These are phyloP conservation scores for Pangasianodon gigas DNA, from an alignment of 2,113 vertebrate species.

Conservation along the genomic window DNA sequence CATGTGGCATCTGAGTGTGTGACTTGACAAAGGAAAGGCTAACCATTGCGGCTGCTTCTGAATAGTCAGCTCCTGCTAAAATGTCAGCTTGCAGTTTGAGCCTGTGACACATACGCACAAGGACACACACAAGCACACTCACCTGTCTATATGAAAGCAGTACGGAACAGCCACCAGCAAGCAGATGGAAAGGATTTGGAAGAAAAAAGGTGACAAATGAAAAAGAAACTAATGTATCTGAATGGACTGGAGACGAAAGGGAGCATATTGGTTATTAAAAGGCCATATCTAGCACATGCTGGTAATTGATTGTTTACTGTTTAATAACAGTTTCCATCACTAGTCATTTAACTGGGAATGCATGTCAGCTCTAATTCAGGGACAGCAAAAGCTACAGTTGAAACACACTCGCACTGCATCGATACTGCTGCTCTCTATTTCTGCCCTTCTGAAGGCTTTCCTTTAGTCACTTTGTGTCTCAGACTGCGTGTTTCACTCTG, in stretches of 20 bases:
- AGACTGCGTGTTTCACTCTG: not conserved
- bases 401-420: not conserved
- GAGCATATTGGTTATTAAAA: not conserved
- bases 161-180: not conserved
- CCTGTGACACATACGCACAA: not conserved
- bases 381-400: not conserved
- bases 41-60: conserved; percentile 5
- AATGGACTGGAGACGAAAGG: not conserved
- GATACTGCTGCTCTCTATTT: not conserved
- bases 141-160: not conserved
- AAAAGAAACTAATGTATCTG: not conserved
- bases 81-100: conserved; percentile 26
- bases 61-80: conserved; percentile 30
- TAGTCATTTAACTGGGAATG: not conserved
- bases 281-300: not conserved
- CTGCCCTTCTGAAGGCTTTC: not conserved
- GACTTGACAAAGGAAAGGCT: conserved; percentile 15
- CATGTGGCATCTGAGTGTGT: not conserved
- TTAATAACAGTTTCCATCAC: not conserved
- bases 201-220: not conserved
- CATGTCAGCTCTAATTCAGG: not conserved
- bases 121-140: not conserved
- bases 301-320: not conserved
- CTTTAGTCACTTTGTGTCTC: not conserved
- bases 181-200: not conserved